phyloP scores from a whole-genome alignment of 2,113 vertebrate genomes.

The Hystrix brachyura region DNA sequence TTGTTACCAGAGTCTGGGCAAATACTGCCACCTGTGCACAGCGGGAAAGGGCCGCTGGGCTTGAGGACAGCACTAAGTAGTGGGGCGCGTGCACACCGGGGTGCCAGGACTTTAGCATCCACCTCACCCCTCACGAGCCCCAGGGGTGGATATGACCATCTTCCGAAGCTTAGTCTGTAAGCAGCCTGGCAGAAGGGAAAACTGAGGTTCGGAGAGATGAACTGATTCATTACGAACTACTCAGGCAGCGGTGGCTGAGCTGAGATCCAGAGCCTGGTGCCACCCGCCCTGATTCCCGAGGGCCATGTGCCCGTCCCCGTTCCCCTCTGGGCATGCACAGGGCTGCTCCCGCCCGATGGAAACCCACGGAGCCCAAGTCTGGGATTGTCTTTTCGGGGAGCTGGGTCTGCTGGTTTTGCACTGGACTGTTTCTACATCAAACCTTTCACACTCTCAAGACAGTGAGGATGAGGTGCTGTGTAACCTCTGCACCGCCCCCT shows the following conservation, averaged over 20 bases:
- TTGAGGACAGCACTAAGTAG: too few species aligned
- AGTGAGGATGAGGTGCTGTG: not conserved
- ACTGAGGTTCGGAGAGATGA: not conserved
- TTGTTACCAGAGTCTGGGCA: not conserved
- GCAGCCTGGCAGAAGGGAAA: not conserved
- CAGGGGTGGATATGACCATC: too few species aligned
- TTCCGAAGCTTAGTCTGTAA: not conserved
- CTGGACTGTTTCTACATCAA: not conserved
- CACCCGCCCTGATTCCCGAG: not conserved
- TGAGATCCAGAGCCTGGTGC: not conserved
- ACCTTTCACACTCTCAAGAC: not conserved
- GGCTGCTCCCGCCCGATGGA: not conserved
- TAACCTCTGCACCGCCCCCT: not conserved
- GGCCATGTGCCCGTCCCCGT: not conserved
- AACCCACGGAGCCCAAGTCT: not conserved
- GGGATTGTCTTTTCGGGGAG: not conserved
- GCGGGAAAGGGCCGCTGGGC: not conserved
- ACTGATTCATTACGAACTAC: not conserved
- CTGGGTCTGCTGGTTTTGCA: not conserved
- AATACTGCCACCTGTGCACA: not conserved
- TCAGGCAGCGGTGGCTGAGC: not conserved
- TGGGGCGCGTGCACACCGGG: not conserved
- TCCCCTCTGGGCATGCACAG: not conserved
- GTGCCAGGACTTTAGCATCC: rapidly evolving
- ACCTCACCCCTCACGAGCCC: not conserved